Evolutionary conservation across 2,888 invertebrate genomes (phyloP).

Genomic region (Melieria crassipennis): DNA sequence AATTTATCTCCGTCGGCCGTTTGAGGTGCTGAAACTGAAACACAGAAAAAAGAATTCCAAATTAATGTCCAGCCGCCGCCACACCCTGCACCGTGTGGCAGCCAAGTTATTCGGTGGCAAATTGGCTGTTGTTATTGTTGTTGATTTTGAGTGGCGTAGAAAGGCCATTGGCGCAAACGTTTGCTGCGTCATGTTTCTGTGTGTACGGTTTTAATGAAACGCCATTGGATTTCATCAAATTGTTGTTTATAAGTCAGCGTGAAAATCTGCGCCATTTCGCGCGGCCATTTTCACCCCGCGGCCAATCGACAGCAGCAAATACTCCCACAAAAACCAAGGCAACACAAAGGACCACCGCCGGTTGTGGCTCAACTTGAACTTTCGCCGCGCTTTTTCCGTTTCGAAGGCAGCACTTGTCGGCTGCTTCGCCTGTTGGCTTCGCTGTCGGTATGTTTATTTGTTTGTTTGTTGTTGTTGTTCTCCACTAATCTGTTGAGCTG

Average conservation of each 20-base stretch:
- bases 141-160: too few relatives aligned
- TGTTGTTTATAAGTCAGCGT: conserved; percentile 10
- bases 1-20: too few relatives aligned
- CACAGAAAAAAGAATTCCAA: too few relatives aligned
- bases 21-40: too few relatives aligned
- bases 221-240: conserved; percentile 1
- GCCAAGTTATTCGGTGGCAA: too few relatives aligned
- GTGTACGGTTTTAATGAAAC: too few relatives aligned
- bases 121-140: too few relatives aligned
- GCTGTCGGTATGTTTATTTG: not conserved
- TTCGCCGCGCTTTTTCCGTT: not conserved
- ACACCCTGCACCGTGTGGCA: too few relatives aligned
- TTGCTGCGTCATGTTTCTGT: too few relatives aligned
- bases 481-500: not conserved
- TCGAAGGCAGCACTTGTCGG: not conserved
- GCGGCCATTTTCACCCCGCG: not conserved
- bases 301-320: conserved; percentile 1
- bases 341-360: not conserved
- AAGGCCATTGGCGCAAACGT: too few relatives aligned
- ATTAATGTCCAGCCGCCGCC: too few relatives aligned
- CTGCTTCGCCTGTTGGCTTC: conserved; percentile 15
- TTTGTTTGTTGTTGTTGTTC: not conserved
- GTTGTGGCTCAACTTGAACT: not conserved
- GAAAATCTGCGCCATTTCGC: not conserved
- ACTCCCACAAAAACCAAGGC: not conserved